A percentile compares a stretch with the other conserved stretches of the same genome.
Conservation (phyloP, 1,140 invertebrate species). For the Araneus ventricosus region DNA sequence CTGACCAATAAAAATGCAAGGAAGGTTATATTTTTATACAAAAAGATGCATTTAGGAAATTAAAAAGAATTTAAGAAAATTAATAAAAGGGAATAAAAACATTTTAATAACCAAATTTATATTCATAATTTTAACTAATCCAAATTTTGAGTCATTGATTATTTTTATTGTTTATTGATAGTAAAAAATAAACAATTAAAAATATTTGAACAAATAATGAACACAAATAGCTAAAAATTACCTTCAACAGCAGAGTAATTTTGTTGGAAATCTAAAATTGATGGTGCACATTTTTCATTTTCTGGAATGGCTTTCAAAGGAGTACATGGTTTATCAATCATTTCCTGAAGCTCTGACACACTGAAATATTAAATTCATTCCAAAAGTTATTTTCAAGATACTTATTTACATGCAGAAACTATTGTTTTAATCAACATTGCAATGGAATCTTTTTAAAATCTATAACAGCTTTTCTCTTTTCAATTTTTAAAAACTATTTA, state of each 20-base stretch:
- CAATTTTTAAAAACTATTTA: too few relatives aligned
- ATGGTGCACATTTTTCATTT: conserved; percentile 86
- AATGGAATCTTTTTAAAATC: too few relatives aligned
- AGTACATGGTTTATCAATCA: conserved; percentile 93
- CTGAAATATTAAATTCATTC: conserved; percentile 80
- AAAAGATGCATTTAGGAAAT: neutral
- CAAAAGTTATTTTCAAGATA: conserved; percentile 79
- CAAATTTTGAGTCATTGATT: neutral
- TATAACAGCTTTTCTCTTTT: too few relatives aligned
- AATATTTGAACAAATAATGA: neutral
- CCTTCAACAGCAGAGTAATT: conserved; percentile 95
- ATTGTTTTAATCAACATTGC: too few relatives aligned
- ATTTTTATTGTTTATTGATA: neutral
- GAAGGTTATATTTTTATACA: neutral
- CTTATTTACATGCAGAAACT: neutral
- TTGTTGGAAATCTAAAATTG: conserved; percentile 93
- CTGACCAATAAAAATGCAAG: neutral
- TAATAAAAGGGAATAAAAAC: neutral
- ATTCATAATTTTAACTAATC: neutral
- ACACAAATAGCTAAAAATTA: conserved; percentile 79
- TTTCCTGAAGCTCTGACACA: conserved; percentile 91
- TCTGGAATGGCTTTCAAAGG: conserved; percentile 88
- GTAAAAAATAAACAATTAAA: neutral
- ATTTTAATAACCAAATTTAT: neutral
- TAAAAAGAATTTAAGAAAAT: neutral